These are phyloP conservation scores for Chrysodeixis includens DNA, from an alignment of 2,888 invertebrate genomes.

Conservation along the genomic window DNA sequence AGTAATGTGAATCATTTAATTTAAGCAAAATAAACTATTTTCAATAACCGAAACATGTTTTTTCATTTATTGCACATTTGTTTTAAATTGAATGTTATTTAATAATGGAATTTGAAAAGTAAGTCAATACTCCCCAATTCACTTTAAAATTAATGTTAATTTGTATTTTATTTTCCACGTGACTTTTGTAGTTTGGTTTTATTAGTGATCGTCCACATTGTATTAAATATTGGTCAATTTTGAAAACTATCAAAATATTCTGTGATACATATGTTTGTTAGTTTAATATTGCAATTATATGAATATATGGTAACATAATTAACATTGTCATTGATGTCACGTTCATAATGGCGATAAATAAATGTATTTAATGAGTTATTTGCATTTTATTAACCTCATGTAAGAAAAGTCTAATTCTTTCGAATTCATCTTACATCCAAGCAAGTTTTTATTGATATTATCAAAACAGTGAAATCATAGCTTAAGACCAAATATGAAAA, in stretches of 20 bases:
- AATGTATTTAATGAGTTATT: slow-evolving; percentile 72
- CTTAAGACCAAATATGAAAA: no score
- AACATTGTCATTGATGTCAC: slow-evolving; percentile 83
- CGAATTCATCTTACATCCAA: no score
- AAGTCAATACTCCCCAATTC: slow-evolving; percentile 44
- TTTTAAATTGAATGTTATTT: neutral
- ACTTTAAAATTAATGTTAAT: slow-evolving; percentile 43
- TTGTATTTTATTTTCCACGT: slow-evolving; percentile 48
- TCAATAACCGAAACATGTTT: neutral
- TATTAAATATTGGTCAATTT: slow-evolving; percentile 85
- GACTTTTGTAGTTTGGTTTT: slow-evolving; percentile 46
- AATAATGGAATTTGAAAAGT: neutral
- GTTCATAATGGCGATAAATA: slow-evolving; percentile 84
- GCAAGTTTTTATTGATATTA: no score
- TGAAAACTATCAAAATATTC: slow-evolving; percentile 87
- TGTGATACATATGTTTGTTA: slow-evolving; percentile 87
- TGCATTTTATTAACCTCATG: slow-evolving; percentile 42
- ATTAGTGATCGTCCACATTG: slow-evolving; percentile 78
- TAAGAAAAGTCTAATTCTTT: no score
- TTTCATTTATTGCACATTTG: neutral
- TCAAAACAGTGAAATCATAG: no score
- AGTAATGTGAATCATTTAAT: neutral
- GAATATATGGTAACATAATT: slow-evolving; percentile 66
- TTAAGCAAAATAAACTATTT: neutral
- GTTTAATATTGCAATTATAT: slow-evolving; percentile 73